Base-by-base conservation (phyloP, 23 tunicate genomes). In the Ascidia mentula region DNA sequence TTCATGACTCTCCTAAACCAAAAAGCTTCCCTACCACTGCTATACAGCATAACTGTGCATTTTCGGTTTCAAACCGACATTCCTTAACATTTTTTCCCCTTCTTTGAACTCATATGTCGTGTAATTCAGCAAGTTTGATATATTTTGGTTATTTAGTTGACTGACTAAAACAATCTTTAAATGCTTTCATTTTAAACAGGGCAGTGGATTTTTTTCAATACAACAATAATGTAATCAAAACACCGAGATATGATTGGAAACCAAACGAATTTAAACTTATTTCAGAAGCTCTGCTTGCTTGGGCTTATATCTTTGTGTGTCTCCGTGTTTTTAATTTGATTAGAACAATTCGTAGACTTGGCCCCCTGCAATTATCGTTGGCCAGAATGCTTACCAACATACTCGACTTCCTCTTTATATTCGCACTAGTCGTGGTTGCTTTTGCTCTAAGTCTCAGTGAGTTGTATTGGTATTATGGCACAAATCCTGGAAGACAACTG, bases 321-420 rank as follows among this genome's bases (percentile, higher is more conserved):
- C 75, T 92, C 3, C 78, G 90, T 40, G 37, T 87, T 5, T 83
- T 92, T 45, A 83, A 89, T 3, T 28, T 87, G 12, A 61, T 82
- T 37, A 82, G 92, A 79, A 45, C 46, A 33, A 61, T 83, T 45
- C 73, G 83, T 40, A 72, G 40, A 0, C 32, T 92, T 0, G 99
- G 99, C 7, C 99, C 97, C 12, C 38, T 96, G 76, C 96, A 86
- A 80, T 72, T 90, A 40, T 84, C 94, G n/a, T 83, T 96, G 34
- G 77, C 84, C 9, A 74, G 81, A 31, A 96, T 96, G 99, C 34
- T 83, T 74, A 31, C 72, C 32, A 85, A 96, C 69, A 75, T 86
- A 24, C 18, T 88, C 1, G 88, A 86, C 61, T 96, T 96, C 80
- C 83, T 95, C 2, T 74, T 69, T 31, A 80, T 95, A 22, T 95